A percentile compares a stretch with the other conserved stretches of the same genome.
Evolutionary conservation across 2,797 vertebrate species (phyloP).

Genomic region (Semotilus atromaculatus): DNA sequence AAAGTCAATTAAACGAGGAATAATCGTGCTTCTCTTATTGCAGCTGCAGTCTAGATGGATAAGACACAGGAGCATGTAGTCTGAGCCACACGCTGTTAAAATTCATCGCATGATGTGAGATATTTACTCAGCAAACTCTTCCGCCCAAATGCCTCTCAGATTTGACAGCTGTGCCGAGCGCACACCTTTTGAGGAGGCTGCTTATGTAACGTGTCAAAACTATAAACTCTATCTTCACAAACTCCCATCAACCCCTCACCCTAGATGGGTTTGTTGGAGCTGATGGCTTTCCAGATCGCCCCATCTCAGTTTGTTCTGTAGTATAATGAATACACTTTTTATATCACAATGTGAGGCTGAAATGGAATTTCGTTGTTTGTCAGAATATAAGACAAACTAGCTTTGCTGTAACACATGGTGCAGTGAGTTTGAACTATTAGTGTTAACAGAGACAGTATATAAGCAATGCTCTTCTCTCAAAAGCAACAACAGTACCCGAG

Average conservation of each 20-base stretch:
- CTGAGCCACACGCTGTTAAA: slow-evolving; percentile 40
- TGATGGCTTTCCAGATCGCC: slow-evolving; percentile 28
- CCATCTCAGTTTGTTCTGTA: slow-evolving; percentile 26
- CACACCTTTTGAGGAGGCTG: slow-evolving; percentile 50
- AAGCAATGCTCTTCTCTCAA: not conserved
- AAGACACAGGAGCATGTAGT: slow-evolving; percentile 15
- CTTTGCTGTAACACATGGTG: not conserved
- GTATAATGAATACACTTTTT: slow-evolving; percentile 16
- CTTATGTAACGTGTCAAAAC: slow-evolving; percentile 53
- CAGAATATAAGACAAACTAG: slow-evolving; percentile 10
- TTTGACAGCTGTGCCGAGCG: slow-evolving; percentile 49
- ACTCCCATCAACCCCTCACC: slow-evolving; percentile 39
- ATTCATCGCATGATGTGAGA: slow-evolving; percentile 61
- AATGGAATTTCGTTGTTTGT: slow-evolving; percentile 47
- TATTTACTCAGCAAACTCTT: slow-evolving; percentile 70
- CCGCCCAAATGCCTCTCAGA: slow-evolving; percentile 68
- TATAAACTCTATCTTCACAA: slow-evolving; percentile 46
- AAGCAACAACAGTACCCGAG: not conserved
- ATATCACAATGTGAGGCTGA: slow-evolving; percentile 14
- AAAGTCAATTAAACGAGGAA: slow-evolving; percentile 30
- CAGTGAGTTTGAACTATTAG: not conserved
- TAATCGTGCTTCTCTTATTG: not conserved
- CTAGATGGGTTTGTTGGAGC: slow-evolving; percentile 26
- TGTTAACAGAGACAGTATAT: not conserved
- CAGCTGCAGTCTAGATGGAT: slow-evolving; percentile 21